A percentile compares a stretch with the other conserved stretches of the same genome.
Conservation (phyloP, 2,113 vertebrate genomes). For the Albula glossodonta region DNA sequence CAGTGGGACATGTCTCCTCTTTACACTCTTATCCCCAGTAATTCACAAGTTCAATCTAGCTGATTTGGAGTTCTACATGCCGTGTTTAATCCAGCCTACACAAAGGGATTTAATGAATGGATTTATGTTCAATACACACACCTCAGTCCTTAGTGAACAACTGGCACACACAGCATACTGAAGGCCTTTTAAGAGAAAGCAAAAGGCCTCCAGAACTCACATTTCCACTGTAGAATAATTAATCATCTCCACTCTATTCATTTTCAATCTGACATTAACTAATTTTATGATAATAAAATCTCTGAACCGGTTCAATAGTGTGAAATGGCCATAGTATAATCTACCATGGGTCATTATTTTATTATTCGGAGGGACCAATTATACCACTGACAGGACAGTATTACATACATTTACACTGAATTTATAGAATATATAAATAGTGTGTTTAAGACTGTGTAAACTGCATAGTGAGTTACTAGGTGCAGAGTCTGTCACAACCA, state of each 20-base stretch:
- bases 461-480: background rate
- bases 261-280: background rate
- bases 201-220: background rate
- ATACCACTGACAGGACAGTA: background rate
- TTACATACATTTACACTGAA: background rate
- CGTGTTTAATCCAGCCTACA: constrained; percentile 55
- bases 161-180: background rate
- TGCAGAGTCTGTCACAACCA: background rate
- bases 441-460: background rate
- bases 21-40: constrained; percentile 57
- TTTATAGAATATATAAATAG: background rate
- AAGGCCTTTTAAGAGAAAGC: background rate
- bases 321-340: background rate
- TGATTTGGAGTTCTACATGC: constrained; percentile 55
- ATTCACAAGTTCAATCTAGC: constrained; percentile 48
- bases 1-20: constrained; percentile 30
- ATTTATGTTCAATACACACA: constrained; percentile 2
- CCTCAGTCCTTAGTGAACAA: background rate
- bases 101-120: constrained; percentile 42
- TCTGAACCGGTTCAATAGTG: background rate
- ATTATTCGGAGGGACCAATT: background rate
- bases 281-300: background rate
- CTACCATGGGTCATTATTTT: background rate
- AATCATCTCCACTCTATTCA: background rate
- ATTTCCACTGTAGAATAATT: background rate